phyloP scores from a whole-genome alignment of 2,797 vertebrate species.

The Rhabdomys pumilio region DNA sequence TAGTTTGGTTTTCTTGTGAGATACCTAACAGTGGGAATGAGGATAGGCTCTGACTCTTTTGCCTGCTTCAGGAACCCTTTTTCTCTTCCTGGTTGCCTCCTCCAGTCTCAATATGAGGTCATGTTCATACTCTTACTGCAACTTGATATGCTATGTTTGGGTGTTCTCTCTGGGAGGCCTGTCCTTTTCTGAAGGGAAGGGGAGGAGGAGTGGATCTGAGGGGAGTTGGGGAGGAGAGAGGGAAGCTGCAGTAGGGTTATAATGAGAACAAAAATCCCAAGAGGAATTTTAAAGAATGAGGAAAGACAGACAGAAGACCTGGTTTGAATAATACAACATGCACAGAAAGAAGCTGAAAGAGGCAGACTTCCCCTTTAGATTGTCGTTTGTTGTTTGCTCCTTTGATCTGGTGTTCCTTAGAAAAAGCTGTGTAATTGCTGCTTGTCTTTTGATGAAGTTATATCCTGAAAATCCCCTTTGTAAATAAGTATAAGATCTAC shows the following conservation, averaged over 20 bases:
- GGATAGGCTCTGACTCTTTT: neutral
- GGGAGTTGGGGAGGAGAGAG: neutral
- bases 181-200: neutral
- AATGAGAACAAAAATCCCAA: neutral
- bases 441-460: neutral
- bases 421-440: neutral
- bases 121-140: neutral
- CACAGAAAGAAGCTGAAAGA: neutral
- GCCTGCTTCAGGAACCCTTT: neutral
- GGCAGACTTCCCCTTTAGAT: neutral
- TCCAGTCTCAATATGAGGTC: neutral
- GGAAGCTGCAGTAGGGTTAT: neutral
- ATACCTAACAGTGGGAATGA: neutral
- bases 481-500: neutral
- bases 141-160: neutral
- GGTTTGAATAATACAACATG: neutral
- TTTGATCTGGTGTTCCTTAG: slow-evolving; percentile 34
- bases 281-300: neutral
- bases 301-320: neutral
- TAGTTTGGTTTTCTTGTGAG: neutral
- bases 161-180: neutral
- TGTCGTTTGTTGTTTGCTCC: neutral
- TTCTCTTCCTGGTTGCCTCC: neutral
- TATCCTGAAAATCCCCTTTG: neutral
- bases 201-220: neutral